Evolutionary conservation across 2,113 vertebrate genomes (phyloP), one percentile per base, ranked within the genome.

Genomic region (Hystrix brachyura): DNA sequence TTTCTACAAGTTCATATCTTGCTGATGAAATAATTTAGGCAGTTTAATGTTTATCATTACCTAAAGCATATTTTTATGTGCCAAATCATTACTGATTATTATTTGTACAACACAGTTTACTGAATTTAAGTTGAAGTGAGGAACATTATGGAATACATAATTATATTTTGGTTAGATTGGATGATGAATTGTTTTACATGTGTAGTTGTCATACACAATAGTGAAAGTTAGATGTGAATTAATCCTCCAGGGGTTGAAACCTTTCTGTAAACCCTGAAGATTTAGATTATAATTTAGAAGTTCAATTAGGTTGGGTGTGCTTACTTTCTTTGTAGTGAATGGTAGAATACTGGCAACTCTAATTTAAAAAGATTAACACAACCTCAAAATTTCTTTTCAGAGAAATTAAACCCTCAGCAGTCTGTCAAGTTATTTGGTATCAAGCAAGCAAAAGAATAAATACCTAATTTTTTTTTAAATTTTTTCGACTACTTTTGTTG

Each of bases 21-120:
- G 13, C 27, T 90, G 3, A 72, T 88, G 71, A 82, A 90, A 92
- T 91, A 92, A 71, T 72, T 71, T 2, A 72, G 85, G 1, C 15
- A 94, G 67, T 96, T 96, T 92, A 93, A 86, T 67, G 2, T 4
- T 95, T 48, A 72, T 79, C 27, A 95, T 93, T 93, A 96, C 38
- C 14, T 82, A 83, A 97, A 92, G 21, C 29, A 78, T 80, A 94
- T 92, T 96, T 93, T 90, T 76, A 85, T 84, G 21, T 92, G 48
- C 62, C 64, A 96, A 21, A 43, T 92, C 95, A 94, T 90, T 94
- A 90, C 46, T 95, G 69, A 93, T 94, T 94, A 91, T 86, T 94
- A 90, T 96, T 96, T 96, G 67, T 94, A 92, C 43, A 93, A 79
- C 46, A 79, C 10, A 85, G 32, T 71, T 93, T 96, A 87, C 46